Evolutionary conservation across 2,888 invertebrate genomes (phyloP).

Genomic region (Meiosimyza decipiens): DNA sequence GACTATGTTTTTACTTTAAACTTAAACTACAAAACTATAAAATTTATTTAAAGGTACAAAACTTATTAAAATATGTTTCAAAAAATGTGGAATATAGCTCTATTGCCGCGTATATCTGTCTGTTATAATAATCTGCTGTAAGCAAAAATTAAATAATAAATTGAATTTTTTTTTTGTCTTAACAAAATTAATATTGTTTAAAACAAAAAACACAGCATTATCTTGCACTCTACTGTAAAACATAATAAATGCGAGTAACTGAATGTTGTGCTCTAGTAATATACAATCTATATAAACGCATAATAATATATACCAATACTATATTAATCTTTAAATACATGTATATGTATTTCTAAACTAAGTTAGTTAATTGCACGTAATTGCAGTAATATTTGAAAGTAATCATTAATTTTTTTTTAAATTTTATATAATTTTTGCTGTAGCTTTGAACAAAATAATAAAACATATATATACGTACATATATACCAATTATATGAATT

Average conservation of each 20-base stretch:
- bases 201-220: conserved; percentile 38
- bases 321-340: conserved; percentile 25
- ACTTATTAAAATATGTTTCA: conserved; percentile 35
- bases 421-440: conserved; percentile 33
- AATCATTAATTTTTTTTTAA: conserved; percentile 30
- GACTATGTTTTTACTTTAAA: conserved; percentile 61
- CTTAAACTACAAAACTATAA: conserved; percentile 44
- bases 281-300: conserved; percentile 19
- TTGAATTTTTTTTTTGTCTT: neutral
- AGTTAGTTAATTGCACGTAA: conserved; percentile 45
- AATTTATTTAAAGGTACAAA: conserved; percentile 37
- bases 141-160: neutral
- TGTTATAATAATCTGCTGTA: conserved; percentile 48
- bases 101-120: conserved; percentile 67
- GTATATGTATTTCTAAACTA: conserved; percentile 35
- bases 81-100: conserved; percentile 56
- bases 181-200: conserved; percentile 7
- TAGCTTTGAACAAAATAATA: conserved; percentile 19
- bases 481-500: neutral
- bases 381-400: conserved; percentile 41
- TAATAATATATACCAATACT: conserved; percentile 22
- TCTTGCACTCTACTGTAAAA: conserved; percentile 31
- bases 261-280: conserved; percentile 29
- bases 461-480: conserved; percentile 6
- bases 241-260: conserved; percentile 16